Evolutionary conservation across 1,140 invertebrate genomes (phyloP), one percentile per base, ranked within the genome.

Genomic region (Trachymyrmex septentrionalis): DNA sequence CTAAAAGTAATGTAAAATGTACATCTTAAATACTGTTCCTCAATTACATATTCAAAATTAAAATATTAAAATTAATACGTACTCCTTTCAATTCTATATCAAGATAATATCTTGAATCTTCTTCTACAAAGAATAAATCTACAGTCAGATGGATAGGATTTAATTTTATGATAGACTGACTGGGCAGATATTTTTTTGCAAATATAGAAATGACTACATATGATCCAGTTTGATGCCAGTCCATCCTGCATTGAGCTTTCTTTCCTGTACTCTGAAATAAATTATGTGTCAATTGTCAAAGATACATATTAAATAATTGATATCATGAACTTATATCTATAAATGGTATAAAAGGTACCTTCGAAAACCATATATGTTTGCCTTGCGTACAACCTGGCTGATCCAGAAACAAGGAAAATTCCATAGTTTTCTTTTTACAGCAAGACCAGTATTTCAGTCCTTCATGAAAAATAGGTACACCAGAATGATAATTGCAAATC

Each of bases 401-500:
- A 66, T 97, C 97, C 44, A 99, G 95, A 94, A 99, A 99, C 16
- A 96, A 96, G 78, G 98, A 96, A 94, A 99, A 99, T 93, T 99
- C 99, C 14, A 98, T 97, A 1, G 99, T 99, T 92, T 97, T 97
- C 91, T 98, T 98, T 88, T 98, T 96, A 93, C 99, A 99, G 93
- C 99, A 99, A 0, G 98, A 98, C 99, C 99, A 99, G 95, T 97
- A 99, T 95, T 99, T 99, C 93, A 99, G 96, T 0, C 99, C 99
- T 96, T 99, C 99, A 93, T 99, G 99, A 94, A 99, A 99, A 63
- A 99, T 96, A 3, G 99, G 98, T 21, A 96, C 95, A 0, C 99
- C 99, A 27, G 98, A 97, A 96, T 99, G 99, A 96, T 98, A 96
- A 59, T 96, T 95, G 94, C 99, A 99, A 57, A 95, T 92, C 67